These are phyloP conservation scores for Leucophora obtusa DNA, from an alignment of 2,888 invertebrate genomes.

Conservation along the genomic window DNA sequence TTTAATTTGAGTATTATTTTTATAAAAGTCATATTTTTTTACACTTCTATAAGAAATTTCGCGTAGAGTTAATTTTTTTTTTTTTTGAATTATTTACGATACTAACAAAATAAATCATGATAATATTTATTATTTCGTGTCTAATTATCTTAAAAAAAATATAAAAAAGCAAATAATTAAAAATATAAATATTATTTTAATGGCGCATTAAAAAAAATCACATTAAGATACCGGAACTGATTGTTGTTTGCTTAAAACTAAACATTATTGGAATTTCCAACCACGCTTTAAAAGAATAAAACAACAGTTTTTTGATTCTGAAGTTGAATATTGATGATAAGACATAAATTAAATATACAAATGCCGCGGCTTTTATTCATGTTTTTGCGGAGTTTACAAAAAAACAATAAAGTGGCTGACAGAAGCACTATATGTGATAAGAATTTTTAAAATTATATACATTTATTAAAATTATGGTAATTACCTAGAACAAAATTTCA, in stretches of 20 bases:
- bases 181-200: conserved; percentile 39
- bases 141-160: conserved; percentile 20
- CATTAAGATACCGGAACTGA: conserved; percentile 49
- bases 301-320: not conserved
- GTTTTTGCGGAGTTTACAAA: not conserved
- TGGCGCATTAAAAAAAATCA: conserved; percentile 34
- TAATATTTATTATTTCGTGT: conserved; percentile 1
- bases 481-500: no score
- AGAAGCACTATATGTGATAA: conserved; percentile 1
- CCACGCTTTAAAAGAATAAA: not conserved
- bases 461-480: not conserved
- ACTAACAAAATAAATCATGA: not conserved
- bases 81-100: not conserved
- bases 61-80: not conserved
- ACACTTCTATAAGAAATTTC: not conserved
- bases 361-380: not conserved
- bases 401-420: not conserved
- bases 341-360: not conserved
- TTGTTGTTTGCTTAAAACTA: conserved; percentile 9
- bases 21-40: not conserved
- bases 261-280: conserved; percentile 23
- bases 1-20: no score
- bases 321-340: not conserved
- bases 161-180: conserved; percentile 10
- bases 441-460: not conserved